Conservation (phyloP, 2,888 invertebrate species). For the Andrena chrysosceles region DNA sequence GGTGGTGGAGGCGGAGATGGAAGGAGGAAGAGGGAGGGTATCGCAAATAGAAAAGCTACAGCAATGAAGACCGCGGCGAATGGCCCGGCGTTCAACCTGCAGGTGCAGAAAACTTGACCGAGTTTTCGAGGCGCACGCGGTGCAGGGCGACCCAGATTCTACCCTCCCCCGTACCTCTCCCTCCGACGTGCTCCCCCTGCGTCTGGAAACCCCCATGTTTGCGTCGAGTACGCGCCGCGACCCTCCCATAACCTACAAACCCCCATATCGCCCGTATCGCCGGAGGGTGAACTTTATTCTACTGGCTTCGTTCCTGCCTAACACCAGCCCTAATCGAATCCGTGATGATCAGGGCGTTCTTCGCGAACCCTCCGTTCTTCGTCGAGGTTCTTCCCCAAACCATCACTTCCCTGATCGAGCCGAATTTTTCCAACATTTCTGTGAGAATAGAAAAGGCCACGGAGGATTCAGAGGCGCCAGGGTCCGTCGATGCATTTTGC, state of each 20-base stretch:
- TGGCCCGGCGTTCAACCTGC: conserved; percentile 77
- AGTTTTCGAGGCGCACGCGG: conserved; percentile 81
- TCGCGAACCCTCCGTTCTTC: background rate
- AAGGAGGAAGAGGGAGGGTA: conserved; percentile 21
- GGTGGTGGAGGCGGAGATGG: background rate
- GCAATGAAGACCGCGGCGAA: conserved; percentile 48
- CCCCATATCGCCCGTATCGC: conserved; percentile 30
- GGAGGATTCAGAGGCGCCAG: no score
- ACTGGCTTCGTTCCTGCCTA: background rate
- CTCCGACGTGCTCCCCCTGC: conserved; percentile 32
- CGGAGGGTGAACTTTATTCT: conserved; percentile 36
- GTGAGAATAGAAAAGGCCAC: no score
- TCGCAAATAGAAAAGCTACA: conserved; percentile 62
- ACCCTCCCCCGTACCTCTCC: conserved; percentile 54
- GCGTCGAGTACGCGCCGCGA: conserved; percentile 34
- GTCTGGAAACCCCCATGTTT: conserved; percentile 51
- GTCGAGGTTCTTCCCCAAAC: background rate
- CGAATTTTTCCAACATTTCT: no score
- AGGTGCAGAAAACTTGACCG: conserved; percentile 84
- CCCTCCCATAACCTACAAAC: conserved; percentile 50
- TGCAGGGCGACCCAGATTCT: conserved; percentile 82
- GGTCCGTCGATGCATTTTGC: background rate
- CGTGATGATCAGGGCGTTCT: background rate
- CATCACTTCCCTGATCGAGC: background rate
- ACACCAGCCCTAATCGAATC: background rate